Percentiles rank a stretch among this genome's conserved stretches.
These are phyloP conservation scores for Thereuonema tuberculata DNA, from an alignment of 1,140 invertebrate genomes.

Conservation along the genomic window DNA sequence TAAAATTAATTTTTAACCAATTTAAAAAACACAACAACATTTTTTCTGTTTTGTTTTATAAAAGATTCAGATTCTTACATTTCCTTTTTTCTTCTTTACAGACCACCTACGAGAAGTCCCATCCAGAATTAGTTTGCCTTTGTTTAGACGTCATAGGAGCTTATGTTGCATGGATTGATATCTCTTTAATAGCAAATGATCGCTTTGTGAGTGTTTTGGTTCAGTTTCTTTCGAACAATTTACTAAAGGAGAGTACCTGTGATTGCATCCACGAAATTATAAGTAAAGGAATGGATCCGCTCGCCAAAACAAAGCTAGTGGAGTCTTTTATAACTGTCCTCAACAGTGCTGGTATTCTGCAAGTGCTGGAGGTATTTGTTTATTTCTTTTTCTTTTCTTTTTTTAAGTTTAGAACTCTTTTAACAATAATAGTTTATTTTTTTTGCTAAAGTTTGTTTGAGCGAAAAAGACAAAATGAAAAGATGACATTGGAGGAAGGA, in stretches of 20 bases:
- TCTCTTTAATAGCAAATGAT: conserved; percentile 42
- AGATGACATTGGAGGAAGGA: no score
- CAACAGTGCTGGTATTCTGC: conserved; percentile 31
- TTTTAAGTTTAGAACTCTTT: no score
- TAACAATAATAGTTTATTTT: no score
- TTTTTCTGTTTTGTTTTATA: no score
- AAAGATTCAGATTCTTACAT: no score
- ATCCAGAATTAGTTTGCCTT: conserved; percentile 33
- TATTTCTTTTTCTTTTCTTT: conserved; percentile 12
- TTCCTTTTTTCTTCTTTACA: conserved; percentile 22
- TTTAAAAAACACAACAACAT: no score
- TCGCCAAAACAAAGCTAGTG: conserved; percentile 39
- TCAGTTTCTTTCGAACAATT: conserved; percentile 28
- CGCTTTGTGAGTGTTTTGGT: conserved; percentile 40
- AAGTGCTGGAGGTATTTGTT: neutral
- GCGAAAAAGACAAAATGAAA: no score
- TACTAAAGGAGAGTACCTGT: conserved; percentile 37
- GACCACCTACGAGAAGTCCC: conserved; percentile 31
- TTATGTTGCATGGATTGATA: conserved; percentile 47
- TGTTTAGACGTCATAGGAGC: conserved; percentile 42
- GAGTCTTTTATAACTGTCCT: conserved; percentile 40
- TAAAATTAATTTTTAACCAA: no score
- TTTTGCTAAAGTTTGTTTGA: no score
- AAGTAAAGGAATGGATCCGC: conserved; percentile 44
- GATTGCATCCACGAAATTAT: conserved; percentile 43